Evolutionary conservation across 2,888 invertebrate species (phyloP).

Genomic region (Helobdella robusta): DNA sequence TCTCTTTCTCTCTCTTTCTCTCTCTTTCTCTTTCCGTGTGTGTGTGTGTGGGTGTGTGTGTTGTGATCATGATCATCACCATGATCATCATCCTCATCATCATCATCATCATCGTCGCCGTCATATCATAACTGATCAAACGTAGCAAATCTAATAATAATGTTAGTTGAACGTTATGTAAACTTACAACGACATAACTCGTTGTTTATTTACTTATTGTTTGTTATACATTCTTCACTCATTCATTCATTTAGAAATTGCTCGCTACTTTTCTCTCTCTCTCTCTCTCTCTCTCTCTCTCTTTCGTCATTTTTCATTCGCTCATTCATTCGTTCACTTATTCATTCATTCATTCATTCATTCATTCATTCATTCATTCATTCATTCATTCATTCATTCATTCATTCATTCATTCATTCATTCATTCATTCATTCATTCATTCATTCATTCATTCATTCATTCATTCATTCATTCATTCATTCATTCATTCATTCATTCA

Average conservation of each 20-base stretch:
- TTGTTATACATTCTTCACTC: no score
- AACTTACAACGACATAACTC: no score
- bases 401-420: conserved; percentile 2
- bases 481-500: no score
- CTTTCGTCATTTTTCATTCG: not conserved
- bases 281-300: conserved; percentile 1
- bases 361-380: not conserved
- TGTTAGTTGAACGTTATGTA: no score
- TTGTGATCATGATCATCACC: conserved; percentile 13
- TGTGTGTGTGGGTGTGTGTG: not conserved
- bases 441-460: no score
- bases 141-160: no score
- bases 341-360: not conserved
- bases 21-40: not conserved
- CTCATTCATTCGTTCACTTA: not conserved
- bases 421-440: conserved; percentile 2
- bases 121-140: no score
- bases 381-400: not conserved
- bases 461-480: no score
- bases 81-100: conserved; percentile 20
- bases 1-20: not conserved
- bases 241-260: no score
- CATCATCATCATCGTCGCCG: conserved; percentile 18
- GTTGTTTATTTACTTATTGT: no score
- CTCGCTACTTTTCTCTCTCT: not conserved